phyloP scores from a whole-genome alignment of 1,140 invertebrate genomes.

The Lerema accius region DNA sequence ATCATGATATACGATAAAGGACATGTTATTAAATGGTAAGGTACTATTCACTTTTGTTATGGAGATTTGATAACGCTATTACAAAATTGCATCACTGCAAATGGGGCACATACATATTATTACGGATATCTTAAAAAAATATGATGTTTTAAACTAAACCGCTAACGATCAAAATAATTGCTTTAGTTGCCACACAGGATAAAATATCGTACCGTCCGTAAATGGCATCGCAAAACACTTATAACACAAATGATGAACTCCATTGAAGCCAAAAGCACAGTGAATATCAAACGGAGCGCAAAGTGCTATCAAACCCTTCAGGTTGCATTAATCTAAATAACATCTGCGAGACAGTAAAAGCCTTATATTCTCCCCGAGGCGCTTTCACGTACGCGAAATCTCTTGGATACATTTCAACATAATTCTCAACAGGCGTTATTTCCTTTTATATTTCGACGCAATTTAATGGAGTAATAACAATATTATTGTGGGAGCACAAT shows the following conservation, averaged over 20 bases:
- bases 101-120: too few species aligned
- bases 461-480: constrained; percentile 25
- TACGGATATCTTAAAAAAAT: too few species aligned
- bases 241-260: constrained; percentile 3
- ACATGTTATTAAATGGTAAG: too few species aligned
- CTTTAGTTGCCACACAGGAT: not conserved
- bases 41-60: too few species aligned
- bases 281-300: constrained; percentile 6
- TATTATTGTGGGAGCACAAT: constrained; percentile 18
- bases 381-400: constrained; percentile 12
- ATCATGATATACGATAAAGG: too few species aligned
- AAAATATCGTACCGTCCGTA: not conserved
- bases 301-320: not conserved
- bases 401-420: constrained; percentile 19
- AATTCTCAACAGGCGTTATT: constrained; percentile 21
- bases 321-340: constrained; percentile 15
- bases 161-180: too few species aligned
- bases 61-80: too few species aligned
- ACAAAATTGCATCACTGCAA: too few species aligned
- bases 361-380: constrained; percentile 10
- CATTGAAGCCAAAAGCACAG: not conserved
- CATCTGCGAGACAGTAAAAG: constrained; percentile 19
- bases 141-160: too few species aligned
- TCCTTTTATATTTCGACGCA: constrained; percentile 17
- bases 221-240: not conserved